Base-by-base conservation (phyloP, 2,888 invertebrate species). In the Ennomos erosarius region DNA sequence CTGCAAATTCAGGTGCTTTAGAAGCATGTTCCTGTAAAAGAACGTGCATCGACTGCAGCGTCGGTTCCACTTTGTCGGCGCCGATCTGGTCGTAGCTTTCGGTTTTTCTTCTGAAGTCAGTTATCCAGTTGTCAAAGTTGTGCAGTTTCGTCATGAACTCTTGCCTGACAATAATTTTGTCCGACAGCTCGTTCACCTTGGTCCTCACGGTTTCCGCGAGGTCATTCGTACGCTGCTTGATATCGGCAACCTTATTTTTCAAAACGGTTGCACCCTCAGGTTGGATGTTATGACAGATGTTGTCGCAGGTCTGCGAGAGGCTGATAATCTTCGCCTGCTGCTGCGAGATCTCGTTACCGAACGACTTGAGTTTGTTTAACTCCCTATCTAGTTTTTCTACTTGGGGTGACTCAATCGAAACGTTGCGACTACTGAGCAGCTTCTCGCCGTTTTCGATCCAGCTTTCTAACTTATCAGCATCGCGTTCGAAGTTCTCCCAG, bases 21-120 rank as follows among this genome's bases (percentile, higher is more conserved):
- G 97, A 97, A 1, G 96, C 95, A 79, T 97, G 97, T 75, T 98
- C 98, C 83, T 97, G 96, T 54, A 97, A 90, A 26, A 98, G 89
- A 0, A 95, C 95, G 80, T 98, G 97, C 69, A 97, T 94, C 0
- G 95, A 94, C 76, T 97, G 96, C 10, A 98, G 85, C 37, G 95
- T 94, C 0, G 95, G 93, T 73, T 97, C 97, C 0, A 98, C 96
- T 79, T 96, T 96, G 74, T 97, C 97, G 0, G 96, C 94, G 67
- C 95, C 94, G 0, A 98, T 94, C 80, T 97, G 97, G 78, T 97
- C 96, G 54, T 97, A 95, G 73, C 96, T 95, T 45, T 95, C 95
- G 16, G 96, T 93, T 71, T 96, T 96, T 36, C 94, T 93, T 66
- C 94, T 94, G 57, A 97, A 93, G 51, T 95, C 94, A 13, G 95